Evolutionary conservation across 2,797 vertebrate species (phyloP), one percentile per base, ranked within the genome.

Genomic region (Myripristis jacobus): DNA sequence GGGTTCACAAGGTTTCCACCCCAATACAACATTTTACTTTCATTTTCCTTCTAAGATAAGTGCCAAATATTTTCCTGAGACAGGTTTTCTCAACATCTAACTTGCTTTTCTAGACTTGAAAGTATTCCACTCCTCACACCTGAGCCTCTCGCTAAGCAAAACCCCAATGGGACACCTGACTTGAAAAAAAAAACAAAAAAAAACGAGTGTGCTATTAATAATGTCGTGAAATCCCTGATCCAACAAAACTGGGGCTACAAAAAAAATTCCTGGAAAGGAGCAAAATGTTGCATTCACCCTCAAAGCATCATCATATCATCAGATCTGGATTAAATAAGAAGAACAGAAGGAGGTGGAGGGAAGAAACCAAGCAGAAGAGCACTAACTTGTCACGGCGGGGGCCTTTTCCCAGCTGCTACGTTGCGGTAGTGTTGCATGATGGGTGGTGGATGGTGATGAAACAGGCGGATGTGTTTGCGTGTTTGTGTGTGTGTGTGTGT

Each of bases 361-460:
- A 64, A 41, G 38, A 61, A 63, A 52, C n/a, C 0, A 66, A 77
- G 34, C 48, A 79, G 43, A 71, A 22, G 24, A 64, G 59, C 16
- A 46, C 47, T 59, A 81, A 80, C 62, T 61, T 38, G 57, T 81
- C 41, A 3, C 27, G 36, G 38, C 87, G 9, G 22, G 36, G 63
- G 90, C 83, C 56, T 81, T 88, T 88, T 86, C 82, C 75, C 58
- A 79, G 89, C 77, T 86, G 88, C 86, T 84, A 78, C 71, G 48
- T 43, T 86, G 73, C 80, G 80, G 87, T 87, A 88, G 83, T 74
- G 90, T 82, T 86, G 86, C 74, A 79, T 67, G 73, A 80, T 82
- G 87, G 83, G 74, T 86, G 62, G 64, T 73, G 78, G 73, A 69
- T 73, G 76, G 84, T 46, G 65, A 76, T 46, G 68, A 66, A 68